These are phyloP conservation scores for Chloroceryle aenea DNA, from an alignment of 2,113 vertebrate species.

Conservation along the genomic window DNA sequence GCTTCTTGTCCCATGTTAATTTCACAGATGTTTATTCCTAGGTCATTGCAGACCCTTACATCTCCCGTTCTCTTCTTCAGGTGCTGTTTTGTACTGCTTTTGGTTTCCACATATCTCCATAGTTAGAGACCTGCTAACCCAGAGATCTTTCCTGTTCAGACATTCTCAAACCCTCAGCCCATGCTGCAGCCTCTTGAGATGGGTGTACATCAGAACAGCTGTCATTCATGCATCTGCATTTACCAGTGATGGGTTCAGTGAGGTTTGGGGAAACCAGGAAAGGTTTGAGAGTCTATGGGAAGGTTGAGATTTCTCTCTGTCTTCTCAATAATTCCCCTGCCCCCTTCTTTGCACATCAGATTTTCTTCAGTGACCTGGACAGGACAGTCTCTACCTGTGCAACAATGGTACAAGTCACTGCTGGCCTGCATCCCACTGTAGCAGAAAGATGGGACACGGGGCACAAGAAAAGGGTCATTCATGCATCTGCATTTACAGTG, in stretches of 20 bases:
- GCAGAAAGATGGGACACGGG: background rate
- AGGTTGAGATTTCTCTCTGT: background rate
- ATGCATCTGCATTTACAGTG: background rate
- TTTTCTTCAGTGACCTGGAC: background rate
- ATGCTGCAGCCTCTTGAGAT: background rate
- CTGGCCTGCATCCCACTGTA: background rate
- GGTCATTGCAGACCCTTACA: background rate
- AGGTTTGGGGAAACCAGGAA: background rate
- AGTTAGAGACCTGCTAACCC: background rate
- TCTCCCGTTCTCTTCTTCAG: background rate
- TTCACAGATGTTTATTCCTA: background rate
- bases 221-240: too few relatives aligned
- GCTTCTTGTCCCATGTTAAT: background rate
- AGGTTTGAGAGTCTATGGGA: background rate
- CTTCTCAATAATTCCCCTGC: background rate
- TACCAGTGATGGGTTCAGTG: background rate
- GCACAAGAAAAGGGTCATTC: background rate
- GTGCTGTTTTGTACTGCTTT: background rate
- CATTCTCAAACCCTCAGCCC: background rate
- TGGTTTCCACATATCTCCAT: background rate
- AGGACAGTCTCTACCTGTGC: background rate
- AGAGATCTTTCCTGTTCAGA: background rate
- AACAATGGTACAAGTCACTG: background rate
- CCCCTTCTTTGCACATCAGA: background rate
- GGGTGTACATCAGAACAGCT: background rate